These are phyloP conservation scores for Antheraea mylitta DNA, from an alignment of 1,140 invertebrate genomes.

Conservation along the genomic window DNA sequence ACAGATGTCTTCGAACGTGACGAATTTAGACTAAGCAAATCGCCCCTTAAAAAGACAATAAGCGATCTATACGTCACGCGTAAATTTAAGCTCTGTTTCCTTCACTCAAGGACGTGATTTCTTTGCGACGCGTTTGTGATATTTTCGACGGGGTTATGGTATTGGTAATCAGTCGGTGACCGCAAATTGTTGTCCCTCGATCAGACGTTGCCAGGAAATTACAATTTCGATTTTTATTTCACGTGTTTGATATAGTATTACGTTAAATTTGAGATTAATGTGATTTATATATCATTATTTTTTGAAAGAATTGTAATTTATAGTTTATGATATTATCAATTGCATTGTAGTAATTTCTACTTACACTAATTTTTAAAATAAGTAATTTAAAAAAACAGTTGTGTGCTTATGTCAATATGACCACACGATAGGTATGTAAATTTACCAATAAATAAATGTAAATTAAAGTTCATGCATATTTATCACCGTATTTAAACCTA, in stretches of 20 bases:
- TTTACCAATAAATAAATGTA: too few relatives aligned
- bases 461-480: too few relatives aligned
- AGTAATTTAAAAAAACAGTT: too few relatives aligned
- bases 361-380: too few relatives aligned
- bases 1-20: constrained; percentile 75
- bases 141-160: constrained; percentile 49
- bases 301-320: not conserved
- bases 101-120: constrained; percentile 25
- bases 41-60: constrained; percentile 34
- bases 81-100: constrained; percentile 25
- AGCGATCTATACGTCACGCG: constrained; percentile 8
- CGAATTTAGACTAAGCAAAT: constrained; percentile 68
- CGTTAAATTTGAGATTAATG: constrained; percentile 23
- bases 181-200: constrained; percentile 76
- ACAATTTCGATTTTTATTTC: constrained; percentile 75
- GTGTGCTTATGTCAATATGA: too few relatives aligned
- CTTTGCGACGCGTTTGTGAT: constrained; percentile 18
- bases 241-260: constrained; percentile 47
- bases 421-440: too few relatives aligned
- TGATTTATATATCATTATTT: not conserved
- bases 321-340: too few relatives aligned
- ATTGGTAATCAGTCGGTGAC: constrained; percentile 72
- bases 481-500: too few relatives aligned
- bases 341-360: too few relatives aligned
- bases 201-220: constrained; percentile 72